Evolutionary conservation across 1,140 invertebrate species (phyloP).

Genomic region (Formica selysi): DNA sequence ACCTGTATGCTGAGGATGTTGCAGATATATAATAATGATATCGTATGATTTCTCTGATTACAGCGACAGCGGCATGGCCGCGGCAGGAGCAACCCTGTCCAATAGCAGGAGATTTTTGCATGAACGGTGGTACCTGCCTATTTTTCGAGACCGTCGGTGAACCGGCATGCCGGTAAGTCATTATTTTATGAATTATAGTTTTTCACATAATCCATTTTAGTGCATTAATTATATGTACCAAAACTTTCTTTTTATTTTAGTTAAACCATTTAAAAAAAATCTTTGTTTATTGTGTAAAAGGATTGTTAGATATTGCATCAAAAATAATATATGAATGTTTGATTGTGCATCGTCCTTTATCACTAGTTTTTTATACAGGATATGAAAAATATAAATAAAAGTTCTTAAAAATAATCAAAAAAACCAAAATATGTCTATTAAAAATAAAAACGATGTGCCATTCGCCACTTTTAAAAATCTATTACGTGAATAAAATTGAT

Average conservation of each 20-base stretch:
- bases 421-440: neutral
- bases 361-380: neutral
- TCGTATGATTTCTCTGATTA: conserved; percentile 75
- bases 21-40: conserved; percentile 29
- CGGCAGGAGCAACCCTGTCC: conserved; percentile 89
- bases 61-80: conserved; percentile 88
- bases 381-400: neutral
- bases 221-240: no score
- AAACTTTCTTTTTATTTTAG: no score
- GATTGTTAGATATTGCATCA: neutral
- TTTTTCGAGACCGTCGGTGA: conserved; percentile 92
- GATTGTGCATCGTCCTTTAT: no score
- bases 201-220: conserved; percentile 49
- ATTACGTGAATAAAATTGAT: neutral
- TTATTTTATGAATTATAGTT: neutral
- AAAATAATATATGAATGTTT: neutral
- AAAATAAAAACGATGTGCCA: neutral
- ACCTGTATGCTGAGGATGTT: neutral
- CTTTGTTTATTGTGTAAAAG: no score
- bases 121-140: conserved; percentile 93
- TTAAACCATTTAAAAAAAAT: no score
- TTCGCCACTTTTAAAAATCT: neutral
- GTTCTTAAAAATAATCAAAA: neutral
- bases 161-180: conserved; percentile 92
- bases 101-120: conserved; percentile 89